Conservation (phyloP, 2,888 invertebrate genomes). For the Pteria penguin region DNA sequence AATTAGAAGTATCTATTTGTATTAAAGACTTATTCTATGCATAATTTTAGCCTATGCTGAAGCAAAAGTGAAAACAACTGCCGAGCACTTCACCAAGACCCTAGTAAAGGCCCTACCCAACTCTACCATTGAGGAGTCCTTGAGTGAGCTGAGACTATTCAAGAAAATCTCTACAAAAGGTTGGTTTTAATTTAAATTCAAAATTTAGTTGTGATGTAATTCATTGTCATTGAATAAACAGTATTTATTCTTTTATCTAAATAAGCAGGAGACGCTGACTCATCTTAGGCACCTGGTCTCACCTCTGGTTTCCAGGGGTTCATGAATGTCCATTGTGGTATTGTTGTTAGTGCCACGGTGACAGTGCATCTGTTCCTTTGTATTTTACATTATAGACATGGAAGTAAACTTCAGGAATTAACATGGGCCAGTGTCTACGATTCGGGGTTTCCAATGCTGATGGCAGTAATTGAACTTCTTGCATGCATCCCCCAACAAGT, state of each 20-base stretch:
- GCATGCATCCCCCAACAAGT: constrained; percentile 22
- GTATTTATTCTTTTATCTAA: too few relatives aligned
- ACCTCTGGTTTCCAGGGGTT: too few relatives aligned
- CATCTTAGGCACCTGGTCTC: too few relatives aligned
- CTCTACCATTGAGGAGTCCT: background rate
- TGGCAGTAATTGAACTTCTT: constrained; percentile 6
- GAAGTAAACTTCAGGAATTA: background rate
- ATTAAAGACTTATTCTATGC: too few relatives aligned
- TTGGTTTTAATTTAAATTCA: background rate
- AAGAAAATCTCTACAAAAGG: background rate
- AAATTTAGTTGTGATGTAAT: background rate
- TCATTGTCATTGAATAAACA: too few relatives aligned
- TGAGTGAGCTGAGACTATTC: background rate
- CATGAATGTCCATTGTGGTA: too few relatives aligned
- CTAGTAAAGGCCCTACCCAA: background rate
- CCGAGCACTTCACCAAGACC: background rate
- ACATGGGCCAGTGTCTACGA: constrained; percentile 1
- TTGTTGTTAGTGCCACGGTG: too few relatives aligned
- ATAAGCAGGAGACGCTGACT: too few relatives aligned
- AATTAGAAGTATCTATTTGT: too few relatives aligned
- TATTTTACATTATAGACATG: too few relatives aligned
- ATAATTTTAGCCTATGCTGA: background rate
- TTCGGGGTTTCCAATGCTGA: background rate
- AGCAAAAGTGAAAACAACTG: background rate
- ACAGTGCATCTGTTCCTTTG: too few relatives aligned